Evolutionary conservation across 1,140 invertebrate species (phyloP), one percentile per base, ranked within the genome.

Genomic region (Sitophilus oryzae): DNA sequence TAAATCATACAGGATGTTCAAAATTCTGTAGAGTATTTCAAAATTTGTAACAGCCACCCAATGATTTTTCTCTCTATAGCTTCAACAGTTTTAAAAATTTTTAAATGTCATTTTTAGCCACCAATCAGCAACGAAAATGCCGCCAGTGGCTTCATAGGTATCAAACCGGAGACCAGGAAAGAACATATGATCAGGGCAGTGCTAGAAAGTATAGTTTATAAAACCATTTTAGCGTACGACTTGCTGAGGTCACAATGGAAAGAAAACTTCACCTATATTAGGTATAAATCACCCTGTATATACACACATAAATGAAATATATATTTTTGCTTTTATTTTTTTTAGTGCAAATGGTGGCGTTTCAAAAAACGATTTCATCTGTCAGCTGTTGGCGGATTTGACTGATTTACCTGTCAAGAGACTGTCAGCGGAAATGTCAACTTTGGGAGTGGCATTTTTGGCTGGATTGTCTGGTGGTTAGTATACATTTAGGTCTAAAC

Each of bases 311-410:
- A n/a, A n/a, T n/a, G n/a, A n/a, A n/a, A n/a, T n/a, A n/a, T n/a
- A 49, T 14, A 19, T 9, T 30, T 3, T 14, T 14, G 2, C n/a
- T 23, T 37, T 20, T 8, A 46, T 56, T 15, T 50, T 5, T 47
- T 62, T 79, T 16, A 95, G 93, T 61, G 79, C 91, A 35, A 91
- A 95, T 72, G 94, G 93, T n/a, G 94, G 94, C 20, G 92, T 98
- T 14, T 86, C 91, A 0, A 82, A 82, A 51, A 96, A 95, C 72
- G 84, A 95, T 71, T 96, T 96, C 67, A 74, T 96, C 1, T 82
- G 88, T 60, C 93, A 96, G 73, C 73, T 92, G 20, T 77, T 96
- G 42, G 82, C 91, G 3, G 88, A 96, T 74, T 73, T 93, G 21
- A 86, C 84, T 3, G 80, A 81, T 1, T 66, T 89, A 34, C 66